phyloP scores from a whole-genome alignment of 2,888 invertebrate species.

The Melieria omissa region DNA sequence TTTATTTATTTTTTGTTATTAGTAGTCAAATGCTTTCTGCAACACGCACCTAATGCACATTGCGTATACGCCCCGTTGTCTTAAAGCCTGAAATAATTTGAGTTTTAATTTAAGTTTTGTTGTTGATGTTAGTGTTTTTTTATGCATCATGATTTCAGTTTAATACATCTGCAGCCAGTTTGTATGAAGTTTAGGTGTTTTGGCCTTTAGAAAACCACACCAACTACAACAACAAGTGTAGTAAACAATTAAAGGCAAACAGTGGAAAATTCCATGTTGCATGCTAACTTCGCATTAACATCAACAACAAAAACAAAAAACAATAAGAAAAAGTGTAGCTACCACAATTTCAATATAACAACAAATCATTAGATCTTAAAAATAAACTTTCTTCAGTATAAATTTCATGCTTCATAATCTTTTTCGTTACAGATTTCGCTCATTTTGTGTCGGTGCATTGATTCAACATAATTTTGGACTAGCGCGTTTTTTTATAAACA shows the following conservation, averaged over 20 bases:
- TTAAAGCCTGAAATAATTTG: neutral
- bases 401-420: neutral
- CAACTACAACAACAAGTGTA: neutral
- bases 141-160: neutral
- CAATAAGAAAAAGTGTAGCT: neutral
- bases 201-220: neutral
- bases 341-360: neutral
- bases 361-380: neutral
- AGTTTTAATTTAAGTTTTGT: neutral
- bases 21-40: neutral
- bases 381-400: neutral
- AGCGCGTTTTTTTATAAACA: no score
- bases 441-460: neutral
- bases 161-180: neutral
- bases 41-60: conserved; percentile 1
- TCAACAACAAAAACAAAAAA: neutral
- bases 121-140: neutral
- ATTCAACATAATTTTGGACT: no score
- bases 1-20: neutral
- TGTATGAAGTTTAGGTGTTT: neutral
- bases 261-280: neutral
- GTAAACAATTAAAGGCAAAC: neutral
- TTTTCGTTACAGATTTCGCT: conserved; percentile 26
- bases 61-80: conserved; percentile 34
- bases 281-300: neutral